Percentiles rank a stretch among this genome's conserved stretches.
phyloP scores from a whole-genome alignment of 1,140 invertebrate genomes.

The Zaprionus gabonicus region DNA sequence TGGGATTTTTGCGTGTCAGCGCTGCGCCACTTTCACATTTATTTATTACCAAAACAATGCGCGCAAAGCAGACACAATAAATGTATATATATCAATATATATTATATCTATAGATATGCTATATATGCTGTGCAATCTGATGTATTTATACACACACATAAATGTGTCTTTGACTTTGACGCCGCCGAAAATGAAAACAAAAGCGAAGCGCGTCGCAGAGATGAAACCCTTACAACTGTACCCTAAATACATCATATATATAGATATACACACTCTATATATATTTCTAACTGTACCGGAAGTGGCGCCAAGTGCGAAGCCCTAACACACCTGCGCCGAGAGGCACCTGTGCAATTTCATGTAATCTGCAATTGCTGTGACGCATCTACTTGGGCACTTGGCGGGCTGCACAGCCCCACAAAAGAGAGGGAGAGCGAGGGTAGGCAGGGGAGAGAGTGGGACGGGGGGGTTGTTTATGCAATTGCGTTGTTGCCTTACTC shows the following conservation, averaged over 20 bases:
- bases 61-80: background rate
- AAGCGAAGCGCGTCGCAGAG: conserved; percentile 11
- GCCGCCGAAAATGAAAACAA: conserved; percentile 52
- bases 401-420: background rate
- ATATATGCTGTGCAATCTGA: background rate
- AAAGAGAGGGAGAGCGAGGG: background rate
- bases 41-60: conserved; percentile 48
- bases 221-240: conserved; percentile 24
- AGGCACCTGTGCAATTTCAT: conserved; percentile 6
- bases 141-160: conserved; percentile 36
- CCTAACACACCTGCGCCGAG: conserved; percentile 1
- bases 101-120: conserved; percentile 16
- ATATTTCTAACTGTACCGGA: conserved; percentile 25
- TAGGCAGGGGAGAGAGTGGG: background rate
- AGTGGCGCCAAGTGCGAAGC: conserved; percentile 20
- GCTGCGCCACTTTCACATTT: conserved; percentile 33
- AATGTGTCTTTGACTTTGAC: conserved; percentile 72
- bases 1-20: conserved; percentile 64
- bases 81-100: conserved; percentile 9
- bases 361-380: conserved; percentile 7
- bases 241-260: conserved; percentile 13
- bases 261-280: conserved; percentile 13
- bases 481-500: conserved; percentile 18
- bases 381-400: conserved; percentile 5
- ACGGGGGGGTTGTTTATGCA: background rate